Evolutionary conservation across 2,797 vertebrate genomes (phyloP).

Genomic region (Melanogrammus aeglefinus): DNA sequence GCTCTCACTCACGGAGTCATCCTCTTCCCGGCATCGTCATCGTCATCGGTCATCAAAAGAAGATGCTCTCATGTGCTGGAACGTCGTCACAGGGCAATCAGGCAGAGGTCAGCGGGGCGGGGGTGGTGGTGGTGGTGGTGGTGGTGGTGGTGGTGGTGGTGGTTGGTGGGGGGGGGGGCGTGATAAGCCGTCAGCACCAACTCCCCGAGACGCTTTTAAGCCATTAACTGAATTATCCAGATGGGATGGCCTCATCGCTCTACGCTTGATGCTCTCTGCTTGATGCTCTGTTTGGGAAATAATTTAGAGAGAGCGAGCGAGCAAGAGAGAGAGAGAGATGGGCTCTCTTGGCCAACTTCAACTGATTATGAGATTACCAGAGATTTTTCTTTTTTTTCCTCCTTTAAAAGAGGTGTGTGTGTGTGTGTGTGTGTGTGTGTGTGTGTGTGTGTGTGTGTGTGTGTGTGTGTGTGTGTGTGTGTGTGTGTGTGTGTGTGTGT

Average conservation of each 20-base stretch:
- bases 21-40: slow-evolving; percentile 52
- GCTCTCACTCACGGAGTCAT: slow-evolving; percentile 59
- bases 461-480: slow-evolving; percentile 16
- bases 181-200: no score
- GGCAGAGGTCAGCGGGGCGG: not conserved
- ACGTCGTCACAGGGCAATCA: not conserved
- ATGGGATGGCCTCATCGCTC: slow-evolving; percentile 9
- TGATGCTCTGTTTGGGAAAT: no score
- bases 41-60: not conserved
- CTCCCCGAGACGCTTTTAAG: slow-evolving; percentile 38
- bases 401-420: no score
- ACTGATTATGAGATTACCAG: no score
- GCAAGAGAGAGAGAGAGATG: not conserved
- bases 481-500: no score
- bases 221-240: slow-evolving; percentile 38
- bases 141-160: no score
- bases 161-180: no score
- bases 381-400: no score
- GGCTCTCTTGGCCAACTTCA: no score
- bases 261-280: not conserved
- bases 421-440: no score
- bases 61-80: not conserved
- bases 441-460: not conserved
- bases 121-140: no score
- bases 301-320: not conserved